Evolutionary conservation across 2,888 invertebrate species (phyloP), one percentile per base, ranked within the genome.

Genomic region (Drymonia ruficornis): DNA sequence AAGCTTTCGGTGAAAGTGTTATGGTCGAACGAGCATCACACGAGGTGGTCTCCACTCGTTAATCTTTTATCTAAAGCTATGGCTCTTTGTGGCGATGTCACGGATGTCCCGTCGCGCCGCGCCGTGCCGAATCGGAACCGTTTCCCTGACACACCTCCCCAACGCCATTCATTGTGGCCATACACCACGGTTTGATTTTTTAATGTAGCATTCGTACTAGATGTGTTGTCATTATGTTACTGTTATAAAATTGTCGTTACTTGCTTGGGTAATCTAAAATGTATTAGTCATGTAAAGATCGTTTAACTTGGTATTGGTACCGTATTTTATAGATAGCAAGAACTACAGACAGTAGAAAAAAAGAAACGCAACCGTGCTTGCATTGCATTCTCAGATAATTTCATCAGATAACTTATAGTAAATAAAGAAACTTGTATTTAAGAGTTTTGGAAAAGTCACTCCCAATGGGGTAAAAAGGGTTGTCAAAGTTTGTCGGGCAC

Each of bases 41-140:
- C 74, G 74, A 78, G 87, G 87, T 84, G 87, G 87, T 86, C 84
- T 67, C 53, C 52, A 60, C 67, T 82, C 83, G 84, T 87, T 83
- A 83, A 87, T 86, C 83, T 83, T 82, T 76, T 77, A 83, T 82
- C 83, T 85, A 86, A 79, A 65, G 58, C 61, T 61, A 58, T 58
- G 57, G 55, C 64, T 76, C 76, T 78, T 76, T 79, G 82, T 76
- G 65, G 70, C 76, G 71, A 74, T 83, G 84, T 84, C 83, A 83
- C 80, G 83, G 79, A 66, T 70, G 76, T 74, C 68, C 55, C 55
- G 61, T 53, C 53, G 52, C 50, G 45, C 23, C 51, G 51, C 55
- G 64, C 63, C 83, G 76, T 73, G 75, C 60, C 83, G 69, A 78
- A 84, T 84, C 73, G 63, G 57, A 59, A 65, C 58, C 59, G 62